These are phyloP conservation scores for Bembecia ichneumoniformis DNA, from an alignment of 2,888 invertebrate genomes.

Conservation along the genomic window DNA sequence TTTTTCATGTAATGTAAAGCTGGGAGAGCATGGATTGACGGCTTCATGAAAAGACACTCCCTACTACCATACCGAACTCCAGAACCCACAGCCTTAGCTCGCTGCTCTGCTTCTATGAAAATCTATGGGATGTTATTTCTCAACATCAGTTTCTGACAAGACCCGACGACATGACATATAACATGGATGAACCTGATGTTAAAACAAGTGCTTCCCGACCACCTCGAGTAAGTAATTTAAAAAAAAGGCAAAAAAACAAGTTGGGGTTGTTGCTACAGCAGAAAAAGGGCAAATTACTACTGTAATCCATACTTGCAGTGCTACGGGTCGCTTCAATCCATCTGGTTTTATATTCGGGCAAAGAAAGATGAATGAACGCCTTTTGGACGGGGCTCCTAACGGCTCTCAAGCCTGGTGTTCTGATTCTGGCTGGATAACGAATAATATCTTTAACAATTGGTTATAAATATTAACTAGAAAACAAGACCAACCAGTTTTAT, in stretches of 20 bases:
- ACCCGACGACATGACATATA: background rate
- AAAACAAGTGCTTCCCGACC: too few species aligned
- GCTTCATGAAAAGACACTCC: background rate
- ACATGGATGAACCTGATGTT: background rate
- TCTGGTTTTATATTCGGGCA: background rate
- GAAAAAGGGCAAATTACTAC: background rate
- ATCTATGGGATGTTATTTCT: background rate
- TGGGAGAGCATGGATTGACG: background rate
- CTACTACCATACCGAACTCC: background rate
- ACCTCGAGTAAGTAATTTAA: too few species aligned
- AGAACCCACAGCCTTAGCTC: background rate
- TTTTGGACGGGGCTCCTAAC: background rate
- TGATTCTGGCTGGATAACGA: background rate
- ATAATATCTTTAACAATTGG: background rate
- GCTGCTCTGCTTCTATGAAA: background rate
- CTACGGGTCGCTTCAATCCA: background rate
- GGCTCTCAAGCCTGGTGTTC: background rate
- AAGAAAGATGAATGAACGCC: background rate
- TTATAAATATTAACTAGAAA: background rate
- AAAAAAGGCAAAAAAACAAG: too few species aligned
- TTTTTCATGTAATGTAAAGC: background rate
- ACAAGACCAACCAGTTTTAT: conserved; percentile 1
- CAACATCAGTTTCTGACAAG: background rate
- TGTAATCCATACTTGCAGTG: background rate
- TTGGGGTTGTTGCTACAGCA: background rate